Evolutionary conservation across 2,888 invertebrate species (phyloP), one percentile per base, ranked within the genome.

Genomic region (Unio pictorum): DNA sequence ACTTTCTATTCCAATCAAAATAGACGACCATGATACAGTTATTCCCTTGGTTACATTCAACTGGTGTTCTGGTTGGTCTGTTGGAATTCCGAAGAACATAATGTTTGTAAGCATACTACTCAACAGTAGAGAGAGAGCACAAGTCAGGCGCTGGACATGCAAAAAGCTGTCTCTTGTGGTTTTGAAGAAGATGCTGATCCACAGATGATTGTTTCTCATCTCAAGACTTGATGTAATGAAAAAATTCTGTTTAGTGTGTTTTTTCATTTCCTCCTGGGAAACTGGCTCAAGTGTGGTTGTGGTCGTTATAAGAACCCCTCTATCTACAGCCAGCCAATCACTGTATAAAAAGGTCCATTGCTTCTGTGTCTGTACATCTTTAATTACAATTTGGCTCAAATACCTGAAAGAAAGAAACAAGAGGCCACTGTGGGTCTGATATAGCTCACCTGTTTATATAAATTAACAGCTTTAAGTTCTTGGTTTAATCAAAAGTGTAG

Each of bases 171-270:
- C 84, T 23, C 70, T 64, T 15, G 84, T 79, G 5, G 87, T 84
- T 45, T 83, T 84, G 7, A 79, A 76, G 45, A 88, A 75, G 28
- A 88, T 81, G 68, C 88, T 86, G 30, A 86, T 55, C 88, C 87
- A 88, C 11, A 88, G 72, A 72, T 88, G 87, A 6, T 81, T 75
- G 56, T 85, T 81, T 4, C 84, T 73, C 6, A 86, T 68, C 55
- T 79, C 76, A 15, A 71, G 69, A 30, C 72, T 75, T 11, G 75
- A 71, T 60, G 75, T 77, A 6, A 69, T 60, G 3, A 67, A n/a
- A 59, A 81, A 76, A 34, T 80, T 75, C 63, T 81, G 72, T 15
- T 69, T 67, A 0, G 26, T 57, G 11, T 64, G 60, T 6, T 68
- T 26, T 17, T 55, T 59, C 11, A 80, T 62, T n/a, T 76, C 71